Evolutionary conservation across 2,797 vertebrate genomes (phyloP).

Genomic region (Philypnodon macrostomus): DNA sequence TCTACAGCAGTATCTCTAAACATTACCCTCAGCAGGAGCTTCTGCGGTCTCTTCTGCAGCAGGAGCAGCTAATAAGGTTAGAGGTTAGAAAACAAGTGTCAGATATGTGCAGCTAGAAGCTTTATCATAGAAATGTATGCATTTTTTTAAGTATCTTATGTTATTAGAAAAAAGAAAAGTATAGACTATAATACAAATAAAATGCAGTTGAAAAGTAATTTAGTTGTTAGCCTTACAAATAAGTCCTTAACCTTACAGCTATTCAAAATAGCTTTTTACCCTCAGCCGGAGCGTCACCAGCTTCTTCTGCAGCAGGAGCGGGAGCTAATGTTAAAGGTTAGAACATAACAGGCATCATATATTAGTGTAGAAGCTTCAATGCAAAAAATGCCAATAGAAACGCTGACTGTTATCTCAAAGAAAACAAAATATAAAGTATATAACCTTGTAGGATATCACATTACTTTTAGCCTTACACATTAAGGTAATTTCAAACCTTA

Average conservation of each 20-base stretch:
- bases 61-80: slow-evolving; percentile 39
- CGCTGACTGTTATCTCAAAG: too few species aligned
- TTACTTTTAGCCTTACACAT: too few species aligned
- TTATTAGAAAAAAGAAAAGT: too few species aligned
- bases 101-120: slow-evolving; percentile 2
- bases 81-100: slow-evolving; percentile 21
- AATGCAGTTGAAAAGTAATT: background rate
- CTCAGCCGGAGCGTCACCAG: background rate
- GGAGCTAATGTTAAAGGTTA: slow-evolving; percentile 6
- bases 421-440: too few species aligned
- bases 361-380: too few species aligned
- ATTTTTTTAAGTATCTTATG: too few species aligned
- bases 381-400: too few species aligned
- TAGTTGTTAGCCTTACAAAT: background rate
- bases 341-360: slow-evolving; percentile 3
- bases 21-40: slow-evolving; percentile 30
- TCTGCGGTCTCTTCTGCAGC: slow-evolving; percentile 33
- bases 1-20: too few species aligned
- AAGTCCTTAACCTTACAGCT: background rate
- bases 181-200: background rate
- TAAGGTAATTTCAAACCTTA: too few species aligned
- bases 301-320: background rate
- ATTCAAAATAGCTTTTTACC: background rate
- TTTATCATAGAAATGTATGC: too few species aligned
- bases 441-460: too few species aligned